Base-by-base conservation (phyloP, 2,113 vertebrate species). In the Elachura formosa region DNA sequence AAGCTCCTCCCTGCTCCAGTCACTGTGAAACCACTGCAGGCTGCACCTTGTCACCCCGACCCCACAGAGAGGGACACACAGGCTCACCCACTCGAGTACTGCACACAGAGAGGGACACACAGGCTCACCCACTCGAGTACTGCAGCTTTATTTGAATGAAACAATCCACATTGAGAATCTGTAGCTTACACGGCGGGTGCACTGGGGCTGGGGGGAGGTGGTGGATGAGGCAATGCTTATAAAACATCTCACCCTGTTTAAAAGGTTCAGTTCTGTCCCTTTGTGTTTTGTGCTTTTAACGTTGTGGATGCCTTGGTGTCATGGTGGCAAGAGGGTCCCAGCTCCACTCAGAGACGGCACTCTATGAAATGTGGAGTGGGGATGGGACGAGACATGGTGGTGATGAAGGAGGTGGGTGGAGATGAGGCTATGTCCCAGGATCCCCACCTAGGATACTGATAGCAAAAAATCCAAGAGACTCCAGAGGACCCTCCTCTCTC, bases 71-170 rank as follows among this genome's bases (percentile, higher is more conserved):
- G 68, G 55, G 66, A 97, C 95, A 96, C 85, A 2, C 59, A 83
- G 75, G 49, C 92, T 87, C 71, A 82, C 49, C 85, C 64, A 40
- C 90, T 97, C 0, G 68, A 95, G 92, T 96, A 96, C 93, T 97
- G 95, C 97, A 97, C 1, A 51, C 80, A 91, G 64, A 96, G 79
- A 95, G 68, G 55, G 66, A 97, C 95, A 96, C 85, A 2, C 59
- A 83, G 75, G 49, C 92, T 87, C 71, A 82, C 49, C 85, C 64
- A 40, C 90, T 97, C 0, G 68, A 95, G 92, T 96, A 96, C 93
- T 97, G 95, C 97, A 97, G 96, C 94, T 97, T 97, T 97, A 97
- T 97, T 97, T 87, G 84, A 91, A 95, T 94, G 84, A 96, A 96
- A 95, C 90, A 97, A 94, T 96, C 86, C 94, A 96, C 63, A 6